Conservation (phyloP, 1,140 invertebrate species). For the Drosophila yakuba region DNA sequence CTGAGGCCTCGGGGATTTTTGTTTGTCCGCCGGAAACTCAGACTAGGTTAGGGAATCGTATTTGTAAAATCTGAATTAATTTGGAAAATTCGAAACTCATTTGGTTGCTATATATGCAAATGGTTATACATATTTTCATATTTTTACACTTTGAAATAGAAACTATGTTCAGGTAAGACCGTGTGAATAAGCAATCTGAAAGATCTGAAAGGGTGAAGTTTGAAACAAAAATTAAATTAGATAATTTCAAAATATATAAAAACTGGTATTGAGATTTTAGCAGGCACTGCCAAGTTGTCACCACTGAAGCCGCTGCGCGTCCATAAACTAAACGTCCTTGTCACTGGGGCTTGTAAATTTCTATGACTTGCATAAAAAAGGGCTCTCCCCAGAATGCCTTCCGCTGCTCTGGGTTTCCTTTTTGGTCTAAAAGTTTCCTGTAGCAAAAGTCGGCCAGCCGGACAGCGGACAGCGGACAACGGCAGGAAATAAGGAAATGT, state of each 20-base stretch:
- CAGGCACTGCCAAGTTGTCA: conserved; percentile 18
- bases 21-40: not conserved
- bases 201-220: too few relatives aligned
- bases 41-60: too few relatives aligned
- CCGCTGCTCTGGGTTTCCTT: conserved; percentile 73
- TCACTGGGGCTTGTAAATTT: conserved; percentile 81
- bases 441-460: conserved; percentile 45
- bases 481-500: conserved; percentile 80
- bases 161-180: too few relatives aligned
- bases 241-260: not conserved
- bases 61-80: too few relatives aligned
- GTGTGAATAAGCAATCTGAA: too few relatives aligned
- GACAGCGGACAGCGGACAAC: conserved; percentile 41
- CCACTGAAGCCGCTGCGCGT: conserved; percentile 10
- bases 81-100: too few relatives aligned
- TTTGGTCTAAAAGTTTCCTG: conserved; percentile 79
- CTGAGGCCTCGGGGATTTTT: not conserved
- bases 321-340: conserved; percentile 78
- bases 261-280: not conserved
- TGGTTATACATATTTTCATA: too few relatives aligned
- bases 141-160: too few relatives aligned
- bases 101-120: too few relatives aligned
- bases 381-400: conserved; percentile 65
- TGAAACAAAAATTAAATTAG: not conserved
- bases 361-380: conserved; percentile 82